phyloP scores from a whole-genome alignment of 2,113 vertebrate genomes.

The Lycocorax pyrrhopterus region DNA sequence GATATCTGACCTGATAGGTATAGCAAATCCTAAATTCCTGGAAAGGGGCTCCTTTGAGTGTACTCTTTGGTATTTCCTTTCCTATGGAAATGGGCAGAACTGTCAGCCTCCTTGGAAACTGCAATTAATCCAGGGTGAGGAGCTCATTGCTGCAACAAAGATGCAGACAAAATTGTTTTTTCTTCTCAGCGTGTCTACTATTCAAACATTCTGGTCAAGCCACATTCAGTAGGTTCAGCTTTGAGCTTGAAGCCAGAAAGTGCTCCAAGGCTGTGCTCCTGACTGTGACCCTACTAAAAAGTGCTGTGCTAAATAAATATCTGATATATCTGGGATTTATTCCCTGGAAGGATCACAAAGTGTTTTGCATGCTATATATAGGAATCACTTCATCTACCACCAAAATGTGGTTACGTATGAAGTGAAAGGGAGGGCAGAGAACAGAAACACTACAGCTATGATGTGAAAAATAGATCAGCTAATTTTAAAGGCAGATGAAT shows the following conservation, averaged over 20 bases:
- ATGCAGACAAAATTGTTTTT: background rate
- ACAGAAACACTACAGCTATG: background rate
- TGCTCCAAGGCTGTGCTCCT: background rate
- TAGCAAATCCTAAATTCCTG: slow-evolving; percentile 33
- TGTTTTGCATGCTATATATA: slow-evolving; percentile 41
- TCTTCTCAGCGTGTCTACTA: background rate
- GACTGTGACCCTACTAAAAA: background rate
- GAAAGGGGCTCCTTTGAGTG: background rate
- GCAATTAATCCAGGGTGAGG: background rate
- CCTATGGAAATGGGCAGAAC: slow-evolving; percentile 1
- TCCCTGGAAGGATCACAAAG: slow-evolving; percentile 32
- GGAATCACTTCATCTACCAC: slow-evolving; percentile 41
- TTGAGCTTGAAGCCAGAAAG: slow-evolving; percentile 1
- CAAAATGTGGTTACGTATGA: slow-evolving; percentile 7
- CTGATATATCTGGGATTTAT: background rate
- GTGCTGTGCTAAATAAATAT: background rate
- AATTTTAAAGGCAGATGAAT: slow-evolving; percentile 27
- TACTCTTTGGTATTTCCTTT: slow-evolving; percentile 42
- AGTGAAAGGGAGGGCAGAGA: background rate
- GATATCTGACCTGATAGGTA: slow-evolving; percentile 42
- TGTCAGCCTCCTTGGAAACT: slow-evolving; percentile 18
- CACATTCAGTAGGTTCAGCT: background rate
- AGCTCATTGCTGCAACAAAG: background rate
- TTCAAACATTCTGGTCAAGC: background rate
- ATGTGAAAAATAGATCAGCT: slow-evolving; percentile 26